Conservation (phyloP, 2,888 invertebrate genomes). For the Actias luna region DNA sequence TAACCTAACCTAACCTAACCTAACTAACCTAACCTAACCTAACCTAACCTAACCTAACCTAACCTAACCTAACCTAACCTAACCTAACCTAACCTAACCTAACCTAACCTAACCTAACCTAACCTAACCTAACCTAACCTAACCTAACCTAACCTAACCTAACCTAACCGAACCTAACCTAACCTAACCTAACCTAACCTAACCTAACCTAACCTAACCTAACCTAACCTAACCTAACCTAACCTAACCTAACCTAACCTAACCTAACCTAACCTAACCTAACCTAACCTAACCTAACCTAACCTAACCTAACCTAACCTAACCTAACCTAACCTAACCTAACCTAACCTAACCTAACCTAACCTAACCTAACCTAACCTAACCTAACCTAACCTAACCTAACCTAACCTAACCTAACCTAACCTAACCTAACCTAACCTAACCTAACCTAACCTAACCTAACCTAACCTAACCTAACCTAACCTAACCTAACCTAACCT, state of each 20-base stretch:
- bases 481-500: constrained; percentile 22
- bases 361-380: constrained; percentile 23
- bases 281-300: constrained; percentile 25
- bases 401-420: constrained; percentile 24
- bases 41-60: constrained; percentile 15
- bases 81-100: constrained; percentile 15
- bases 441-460: constrained; percentile 22
- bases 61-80: constrained; percentile 6
- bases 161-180: constrained; percentile 7
- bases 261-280: constrained; percentile 9
- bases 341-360: constrained; percentile 23
- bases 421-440: constrained; percentile 24
- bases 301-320: constrained; percentile 22
- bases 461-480: constrained; percentile 28
- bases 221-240: constrained; percentile 5
- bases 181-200: constrained; percentile 7
- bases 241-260: constrained; percentile 7
- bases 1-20: background rate
- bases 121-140: constrained; percentile 15
- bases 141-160: constrained; percentile 15
- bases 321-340: constrained; percentile 23
- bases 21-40: constrained; percentile 14
- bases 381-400: constrained; percentile 22
- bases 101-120: constrained; percentile 11
- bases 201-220: constrained; percentile 7